Percentiles rank a stretch among this genome's conserved stretches.
Evolutionary conservation across 2,888 invertebrate species (phyloP).

Genomic region (Mythimna pallens): DNA sequence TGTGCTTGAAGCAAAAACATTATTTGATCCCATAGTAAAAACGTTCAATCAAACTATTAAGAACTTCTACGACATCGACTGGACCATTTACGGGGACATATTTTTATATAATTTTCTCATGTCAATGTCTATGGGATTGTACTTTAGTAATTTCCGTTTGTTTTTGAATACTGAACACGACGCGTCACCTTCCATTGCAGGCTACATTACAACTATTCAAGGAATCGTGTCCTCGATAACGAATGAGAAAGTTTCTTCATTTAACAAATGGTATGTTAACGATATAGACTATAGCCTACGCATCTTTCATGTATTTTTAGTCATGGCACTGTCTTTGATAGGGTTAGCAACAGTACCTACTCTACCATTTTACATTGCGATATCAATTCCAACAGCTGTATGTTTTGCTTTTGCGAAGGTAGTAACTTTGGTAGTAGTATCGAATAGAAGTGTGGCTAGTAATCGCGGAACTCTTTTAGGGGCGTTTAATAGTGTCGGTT

Average conservation of each 20-base stretch:
- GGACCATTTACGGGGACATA: constrained; percentile 87
- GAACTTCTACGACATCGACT: constrained; percentile 86
- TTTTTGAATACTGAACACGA: constrained; percentile 84
- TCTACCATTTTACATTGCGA: constrained; percentile 78
- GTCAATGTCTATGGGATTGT: constrained; percentile 85
- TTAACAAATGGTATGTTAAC: constrained; percentile 82
- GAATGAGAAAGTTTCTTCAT: constrained; percentile 82
- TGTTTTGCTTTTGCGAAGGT: constrained; percentile 85
- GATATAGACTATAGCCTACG: constrained; percentile 80
- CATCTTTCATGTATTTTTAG: constrained; percentile 84
- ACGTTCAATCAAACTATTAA: constrained; percentile 77
- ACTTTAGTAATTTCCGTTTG: constrained; percentile 86
- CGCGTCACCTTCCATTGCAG: constrained; percentile 86
- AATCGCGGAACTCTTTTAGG: constrained; percentile 90
- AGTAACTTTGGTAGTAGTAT: constrained; percentile 85
- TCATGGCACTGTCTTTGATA: constrained; percentile 81
- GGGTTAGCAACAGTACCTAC: constrained; percentile 81
- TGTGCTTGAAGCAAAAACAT: constrained; percentile 54
- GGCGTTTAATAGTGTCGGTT: constrained; percentile 89
- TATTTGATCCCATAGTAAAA: constrained; percentile 63
- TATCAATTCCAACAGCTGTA: constrained; percentile 86
- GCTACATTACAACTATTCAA: constrained; percentile 89
- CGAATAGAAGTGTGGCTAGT: constrained; percentile 83
- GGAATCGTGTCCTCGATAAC: constrained; percentile 83
- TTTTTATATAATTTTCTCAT: constrained; percentile 88